Conservation (phyloP, 2,113 vertebrate genomes). For the Tauraco erythrolophus region DNA sequence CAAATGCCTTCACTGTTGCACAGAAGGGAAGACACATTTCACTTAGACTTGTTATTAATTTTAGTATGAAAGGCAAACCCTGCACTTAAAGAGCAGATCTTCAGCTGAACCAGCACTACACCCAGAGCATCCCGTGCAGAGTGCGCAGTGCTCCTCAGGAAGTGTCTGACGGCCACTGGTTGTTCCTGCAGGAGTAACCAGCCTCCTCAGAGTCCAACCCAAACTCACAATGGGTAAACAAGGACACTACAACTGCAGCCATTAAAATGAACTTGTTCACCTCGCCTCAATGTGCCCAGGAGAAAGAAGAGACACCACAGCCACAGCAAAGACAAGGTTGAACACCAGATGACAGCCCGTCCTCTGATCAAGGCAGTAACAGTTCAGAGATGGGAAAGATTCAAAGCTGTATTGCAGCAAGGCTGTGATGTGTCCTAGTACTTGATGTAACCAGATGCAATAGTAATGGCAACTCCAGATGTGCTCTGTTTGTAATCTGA, state of each 20-base stretch:
- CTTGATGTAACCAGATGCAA: neutral
- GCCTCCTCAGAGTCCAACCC: neutral
- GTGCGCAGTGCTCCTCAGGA: accelerated
- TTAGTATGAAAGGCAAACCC: neutral
- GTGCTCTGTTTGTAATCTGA: neutral
- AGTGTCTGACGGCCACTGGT: no score
- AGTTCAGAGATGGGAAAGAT: neutral
- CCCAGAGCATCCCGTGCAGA: no score
- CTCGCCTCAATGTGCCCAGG: neutral
- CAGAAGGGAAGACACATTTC: neutral
- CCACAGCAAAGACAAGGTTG: neutral
- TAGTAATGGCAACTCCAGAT: neutral
- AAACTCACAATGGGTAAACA: neutral
- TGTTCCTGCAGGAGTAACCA: neutral
- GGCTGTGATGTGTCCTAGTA: neutral
- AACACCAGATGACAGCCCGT: neutral
- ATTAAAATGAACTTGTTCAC: neutral
- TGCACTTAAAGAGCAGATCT: neutral
- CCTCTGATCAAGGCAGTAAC: neutral
- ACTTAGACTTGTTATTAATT: neutral
- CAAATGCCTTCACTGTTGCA: neutral
- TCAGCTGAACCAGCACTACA: neutral
- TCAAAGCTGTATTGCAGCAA: neutral
- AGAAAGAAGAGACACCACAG: neutral
- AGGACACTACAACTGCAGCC: neutral